These are phyloP conservation scores for Halisarca cf. caerulea DNA, from an alignment of 37 sponge, comb jelly and placozoan species.

Conservation along the genomic window DNA sequence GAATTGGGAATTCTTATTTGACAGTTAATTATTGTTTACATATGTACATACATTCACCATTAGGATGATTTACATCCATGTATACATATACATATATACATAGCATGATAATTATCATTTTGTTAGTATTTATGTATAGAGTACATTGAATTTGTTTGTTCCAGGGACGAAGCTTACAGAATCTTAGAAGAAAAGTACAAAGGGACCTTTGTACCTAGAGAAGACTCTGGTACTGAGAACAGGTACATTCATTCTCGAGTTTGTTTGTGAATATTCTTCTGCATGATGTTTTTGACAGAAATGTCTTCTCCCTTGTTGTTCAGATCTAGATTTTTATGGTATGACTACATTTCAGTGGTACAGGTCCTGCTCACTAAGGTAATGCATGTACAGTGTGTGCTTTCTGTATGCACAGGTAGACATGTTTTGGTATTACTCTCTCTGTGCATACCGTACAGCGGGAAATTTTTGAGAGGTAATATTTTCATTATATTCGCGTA, in stretches of 20 bases:
- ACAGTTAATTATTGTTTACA: no score
- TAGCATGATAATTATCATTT: background rate
- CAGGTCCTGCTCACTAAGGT: background rate
- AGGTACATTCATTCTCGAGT: no score
- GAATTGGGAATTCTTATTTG: no score
- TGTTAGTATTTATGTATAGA: background rate
- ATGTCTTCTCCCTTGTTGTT: background rate
- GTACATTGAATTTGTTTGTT: background rate
- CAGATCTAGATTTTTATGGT: background rate
- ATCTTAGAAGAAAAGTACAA: background rate
- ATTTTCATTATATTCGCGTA: no score
- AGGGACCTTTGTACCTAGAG: background rate
- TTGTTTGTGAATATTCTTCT: no score
- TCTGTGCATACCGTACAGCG: no score
- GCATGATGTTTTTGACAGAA: background rate
- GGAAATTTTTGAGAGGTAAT: no score
- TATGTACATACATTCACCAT: background rate
- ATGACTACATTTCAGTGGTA: background rate
- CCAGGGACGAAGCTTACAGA: slow-evolving; percentile 9
- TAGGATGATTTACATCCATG: background rate
- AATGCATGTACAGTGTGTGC: no score
- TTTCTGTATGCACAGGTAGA: no score
- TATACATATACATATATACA: background rate
- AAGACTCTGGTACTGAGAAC: background rate
- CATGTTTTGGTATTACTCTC: no score